Evolutionary conservation across 2,797 vertebrate species (phyloP), one percentile per base, ranked within the genome.

Genomic region (Sebastes itinus): DNA sequence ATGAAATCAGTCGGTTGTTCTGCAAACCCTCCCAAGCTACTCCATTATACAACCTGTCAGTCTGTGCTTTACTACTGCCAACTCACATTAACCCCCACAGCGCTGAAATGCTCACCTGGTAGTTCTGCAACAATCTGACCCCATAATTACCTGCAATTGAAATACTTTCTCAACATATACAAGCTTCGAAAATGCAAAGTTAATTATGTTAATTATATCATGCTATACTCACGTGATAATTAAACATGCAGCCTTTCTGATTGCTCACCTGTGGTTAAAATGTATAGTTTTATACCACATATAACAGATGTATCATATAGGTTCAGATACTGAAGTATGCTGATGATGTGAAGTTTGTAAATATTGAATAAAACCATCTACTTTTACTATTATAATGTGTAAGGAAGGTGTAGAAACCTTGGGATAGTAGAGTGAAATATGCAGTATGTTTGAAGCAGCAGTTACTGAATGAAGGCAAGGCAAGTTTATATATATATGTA

Each of bases 1-100:
- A 84, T 84, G 63, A 87, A 89, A 85, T 85, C 79, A 76, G 81
- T 77, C 7, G 23, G 72, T 75, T 84, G 68, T 69, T 78, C 71
- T 58, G 61, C 33, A 49, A 56, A 16, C 38, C 78, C 32, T 32
- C 46, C 61, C 52, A 7, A 71, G 79, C 71, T 59, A 7, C 59
- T 78, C 46, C 61, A 82, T 89, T 78, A 87, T 59, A 75, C 69
- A 38, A 67, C 42, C 68, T 75, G 87, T 84, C 80, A 90, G 68
- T 84, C 72, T 65, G 73, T 61, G 58, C 49, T 66, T 81, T 80
- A 68, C 71, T 13, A 7, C 78, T 80, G 81, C 75, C 81, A 32
- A 8, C 72, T 81, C 73, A 20, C 28, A 67, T 89, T 76, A 78
- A 35, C 61, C 54, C 16, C 11, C 20, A 27, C 55, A 59, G 8